Percentiles rank a stretch among this genome's conserved stretches.
These are phyloP conservation scores for Melitaea cinxia DNA, from an alignment of 1,140 invertebrate genomes.

Conservation along the genomic window DNA sequence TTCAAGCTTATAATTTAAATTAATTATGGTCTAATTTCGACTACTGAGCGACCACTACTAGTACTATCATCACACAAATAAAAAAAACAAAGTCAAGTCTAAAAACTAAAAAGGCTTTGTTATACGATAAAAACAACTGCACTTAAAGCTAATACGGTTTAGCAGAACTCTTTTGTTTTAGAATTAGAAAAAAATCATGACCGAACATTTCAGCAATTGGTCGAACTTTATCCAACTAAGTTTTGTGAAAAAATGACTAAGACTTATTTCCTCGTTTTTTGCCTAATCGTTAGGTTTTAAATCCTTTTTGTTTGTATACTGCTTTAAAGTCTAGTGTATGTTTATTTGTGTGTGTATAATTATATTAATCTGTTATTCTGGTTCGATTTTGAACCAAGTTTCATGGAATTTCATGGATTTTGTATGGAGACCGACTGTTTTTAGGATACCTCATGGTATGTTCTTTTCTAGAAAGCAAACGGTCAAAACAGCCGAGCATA, in stretches of 20 bases:
- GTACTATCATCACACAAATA: too few relatives aligned
- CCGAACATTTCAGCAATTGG: slow-evolving; percentile 24
- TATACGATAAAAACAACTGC: background rate
- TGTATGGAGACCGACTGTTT: too few relatives aligned
- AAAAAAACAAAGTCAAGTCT: background rate
- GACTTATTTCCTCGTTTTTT: background rate
- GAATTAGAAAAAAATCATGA: slow-evolving; percentile 4
- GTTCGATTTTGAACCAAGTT: too few relatives aligned
- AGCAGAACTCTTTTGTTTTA: slow-evolving; percentile 2
- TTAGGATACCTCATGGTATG: too few relatives aligned
- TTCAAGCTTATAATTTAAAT: too few relatives aligned
- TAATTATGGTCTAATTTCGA: too few relatives aligned
- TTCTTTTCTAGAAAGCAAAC: too few relatives aligned
- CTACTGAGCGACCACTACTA: too few relatives aligned
- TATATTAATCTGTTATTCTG: too few relatives aligned
- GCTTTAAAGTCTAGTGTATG: background rate
- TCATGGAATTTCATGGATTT: too few relatives aligned
- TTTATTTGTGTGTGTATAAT: background rate
- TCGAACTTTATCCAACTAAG: slow-evolving; percentile 17
- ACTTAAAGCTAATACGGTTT: slow-evolving; percentile 5
- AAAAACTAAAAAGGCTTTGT: background rate
- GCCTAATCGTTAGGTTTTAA: background rate
- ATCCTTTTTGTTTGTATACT: background rate
- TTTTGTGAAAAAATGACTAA: background rate
- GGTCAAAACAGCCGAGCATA: too few relatives aligned